These are phyloP conservation scores for Eurytoma californica DNA, from an alignment of 2,888 invertebrate genomes.

Conservation along the genomic window DNA sequence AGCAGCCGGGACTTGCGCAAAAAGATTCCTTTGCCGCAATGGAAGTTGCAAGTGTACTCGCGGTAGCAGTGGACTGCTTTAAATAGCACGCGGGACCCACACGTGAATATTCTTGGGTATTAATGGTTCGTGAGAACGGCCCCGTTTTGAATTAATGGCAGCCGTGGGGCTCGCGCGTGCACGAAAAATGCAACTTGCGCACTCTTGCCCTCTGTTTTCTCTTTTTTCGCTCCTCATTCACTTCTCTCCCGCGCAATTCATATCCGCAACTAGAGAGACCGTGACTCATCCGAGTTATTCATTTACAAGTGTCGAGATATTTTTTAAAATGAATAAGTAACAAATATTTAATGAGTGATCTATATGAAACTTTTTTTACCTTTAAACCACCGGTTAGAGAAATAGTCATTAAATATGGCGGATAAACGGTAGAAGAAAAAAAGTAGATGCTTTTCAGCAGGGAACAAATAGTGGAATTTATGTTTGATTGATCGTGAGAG, in stretches of 20 bases:
- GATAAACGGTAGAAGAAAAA: too few relatives aligned
- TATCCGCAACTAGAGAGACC: constrained; percentile 22
- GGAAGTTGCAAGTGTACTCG: constrained; percentile 44
- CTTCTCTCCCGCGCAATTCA: constrained; percentile 28
- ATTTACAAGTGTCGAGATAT: not conserved
- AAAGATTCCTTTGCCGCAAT: constrained; percentile 9
- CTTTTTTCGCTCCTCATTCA: not conserved
- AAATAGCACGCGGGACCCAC: constrained; percentile 22
- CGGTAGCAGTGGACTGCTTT: constrained; percentile 22
- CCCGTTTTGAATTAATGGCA: constrained; percentile 48
- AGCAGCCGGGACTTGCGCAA: not conserved
- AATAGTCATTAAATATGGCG: too few relatives aligned
- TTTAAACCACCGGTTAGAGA: too few relatives aligned
- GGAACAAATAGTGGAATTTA: too few relatives aligned
- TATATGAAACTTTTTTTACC: too few relatives aligned
- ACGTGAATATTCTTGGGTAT: constrained; percentile 38
- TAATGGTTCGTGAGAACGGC: constrained; percentile 51
- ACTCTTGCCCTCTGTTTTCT: constrained; percentile 2
- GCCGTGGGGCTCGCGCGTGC: not conserved
- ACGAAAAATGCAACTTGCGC: constrained; percentile 21
- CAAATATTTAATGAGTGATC: too few relatives aligned
- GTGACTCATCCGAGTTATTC: not conserved
- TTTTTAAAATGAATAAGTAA: not conserved
- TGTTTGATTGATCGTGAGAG: too few relatives aligned
- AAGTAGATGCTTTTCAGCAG: too few relatives aligned